Base-by-base conservation (phyloP, 2,797 vertebrate species). In the Neomorphus geoffroyi region DNA sequence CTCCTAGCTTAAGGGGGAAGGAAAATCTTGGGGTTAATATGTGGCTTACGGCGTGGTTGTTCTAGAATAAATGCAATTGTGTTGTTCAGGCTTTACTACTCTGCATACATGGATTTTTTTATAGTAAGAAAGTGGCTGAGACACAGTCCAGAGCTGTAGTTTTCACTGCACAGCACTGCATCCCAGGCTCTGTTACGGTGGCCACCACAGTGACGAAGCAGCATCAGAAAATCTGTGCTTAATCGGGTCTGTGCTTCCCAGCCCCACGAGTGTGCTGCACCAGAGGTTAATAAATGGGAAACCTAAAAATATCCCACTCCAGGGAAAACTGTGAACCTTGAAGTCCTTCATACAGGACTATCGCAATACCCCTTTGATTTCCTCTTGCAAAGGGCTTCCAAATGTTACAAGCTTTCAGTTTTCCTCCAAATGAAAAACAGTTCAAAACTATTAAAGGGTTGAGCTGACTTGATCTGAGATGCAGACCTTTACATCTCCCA, bases 341-440 rank as follows among this genome's bases (percentile, higher is more conserved):
- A 95, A 96, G 93, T 91, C 70, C 80, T 95, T 91, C 61, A 4
- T 35, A 57, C 27, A 61, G 89, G 51, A 53, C 93, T 86, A 91
- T 95, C 92, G 81, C 75, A 88, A 79, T 84, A 61, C 45, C 45
- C 73, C 62, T 90, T 93, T 82, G 92, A 96, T 95, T 96, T 96
- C 95, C 96, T 92, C 91, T 51, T 78, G 80, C 60, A 96, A 96
- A 97, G 90, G 71, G 86, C 75, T 95, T 92, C 94, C 96, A 97
- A 96, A 96, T 96, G 95, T 94, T 96, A 60, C 19, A 94, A 95
- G 80, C 35, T 82, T 79, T 94, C 78, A 37, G 48, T 22, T 73
- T 90, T 88, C 37, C 61, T 54, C 71, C 61, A 94, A 90, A 95
- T 92, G 83, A 95, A 95, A 96, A 94, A 41, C 93, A 94, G 90